Evolutionary conservation across 2,113 vertebrate genomes (phyloP), one percentile per base, ranked within the genome.

Genomic region (Aspiorhynchus laticeps): DNA sequence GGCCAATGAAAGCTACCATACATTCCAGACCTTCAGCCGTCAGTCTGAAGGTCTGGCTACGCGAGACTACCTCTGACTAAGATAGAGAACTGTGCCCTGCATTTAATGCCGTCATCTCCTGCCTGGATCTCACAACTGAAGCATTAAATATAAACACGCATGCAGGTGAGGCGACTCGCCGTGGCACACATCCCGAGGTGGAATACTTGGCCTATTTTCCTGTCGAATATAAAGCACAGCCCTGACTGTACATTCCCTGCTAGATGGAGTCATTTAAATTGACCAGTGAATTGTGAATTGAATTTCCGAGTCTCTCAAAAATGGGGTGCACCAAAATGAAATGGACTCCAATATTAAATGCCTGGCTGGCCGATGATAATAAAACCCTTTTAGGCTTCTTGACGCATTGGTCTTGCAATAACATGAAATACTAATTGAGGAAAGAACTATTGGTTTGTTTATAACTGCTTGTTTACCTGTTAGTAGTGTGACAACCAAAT

Each of bases 301-400:
- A 74, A n/a, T 41, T 38, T 74, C 51, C 19, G 28, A 41, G 12
- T 38, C 33, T 84, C 19, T 83, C 19, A 15, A 48, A 51, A 71
- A 36, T 15, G 7, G 38, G n/a, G 67, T n/a, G 33, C 21, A 74
- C 12, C 4, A 56, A 73, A n/a, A 33, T 56, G 48, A 73, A 73
- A 71, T 73, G 82, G 46, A 74, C 7, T 59, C 83, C 51, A 74
- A 56, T 26, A 84, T 74, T 41, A 41, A 69, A 84, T 56, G 83
- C 67, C 69, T 84, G 83, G 33, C 31, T 74, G 33, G 21, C 19
- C 3, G 69, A 73, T 84, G 51, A 84, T 84, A 53, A 74, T 59
- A 56, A 36, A 51, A 24, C 5, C 63, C 26, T 28, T 84, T 73
- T 19, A 38, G 14, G 33, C 11, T 51, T 15, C 28, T 69, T 48